Evolutionary conservation across 2,113 vertebrate species (phyloP), one percentile per base, ranked within the genome.

Genomic region (Rynchops niger): DNA sequence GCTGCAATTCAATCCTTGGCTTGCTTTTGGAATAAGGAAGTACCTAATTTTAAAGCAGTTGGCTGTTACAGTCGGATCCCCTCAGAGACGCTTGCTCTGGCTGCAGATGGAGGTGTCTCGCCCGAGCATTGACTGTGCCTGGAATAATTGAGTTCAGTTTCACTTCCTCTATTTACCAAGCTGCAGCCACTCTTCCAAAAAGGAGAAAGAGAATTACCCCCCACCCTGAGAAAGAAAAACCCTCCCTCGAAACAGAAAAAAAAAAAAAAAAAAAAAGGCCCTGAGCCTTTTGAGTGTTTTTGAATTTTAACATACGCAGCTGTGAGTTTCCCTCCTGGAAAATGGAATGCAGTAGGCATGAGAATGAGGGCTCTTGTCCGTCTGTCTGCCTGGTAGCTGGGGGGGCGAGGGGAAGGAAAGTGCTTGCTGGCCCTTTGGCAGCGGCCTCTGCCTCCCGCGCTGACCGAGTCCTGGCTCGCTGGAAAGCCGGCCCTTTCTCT

Each of bases 41-140:
- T 94, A 55, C 92, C 94, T 97, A 88, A 95, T 96, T 97, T 88
- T 89, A 56, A 95, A 87, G 88, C 93, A 73, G 74, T 93, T 94
- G 96, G 90, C 93, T 93, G 82, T 71, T 86, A 56, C 77, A 61
- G 86, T 53, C 73, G 30, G 92, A 73, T 90, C 88, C 82, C 88
- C 79, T 72, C 29, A 2, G 96, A 96, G 92, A 69, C 38, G 17
- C 89, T 86, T 2, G 27, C 82, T 84, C 84, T 69, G 92, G 95
- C 90, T 94, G 88, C 96, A 80, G 91, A 90, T 65, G 92, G 96
- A 91, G 88, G 88, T 79, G 96, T 92, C 93, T 94, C 25, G 36
- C 90, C 90, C n/a, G n/a, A 84, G 86, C 93, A 40, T 79, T 30
- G 78, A n/a, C 95, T 93, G 82, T 94, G 97, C 95, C 94, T 80